Evolutionary conservation across 2,113 vertebrate genomes (phyloP).

Genomic region (Rhinoderma darwinii): DNA sequence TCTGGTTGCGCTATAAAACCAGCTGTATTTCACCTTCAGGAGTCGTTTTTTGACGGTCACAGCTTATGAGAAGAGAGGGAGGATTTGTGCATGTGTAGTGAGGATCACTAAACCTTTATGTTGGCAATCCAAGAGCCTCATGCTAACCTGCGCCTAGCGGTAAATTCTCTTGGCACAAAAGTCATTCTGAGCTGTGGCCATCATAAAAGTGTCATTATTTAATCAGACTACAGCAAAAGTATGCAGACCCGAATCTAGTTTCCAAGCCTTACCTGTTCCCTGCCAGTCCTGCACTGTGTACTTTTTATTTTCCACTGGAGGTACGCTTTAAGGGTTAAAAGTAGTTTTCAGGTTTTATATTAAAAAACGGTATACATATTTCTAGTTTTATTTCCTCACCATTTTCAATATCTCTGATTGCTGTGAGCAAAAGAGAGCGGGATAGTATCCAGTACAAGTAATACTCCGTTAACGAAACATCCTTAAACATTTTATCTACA

Average conservation of each 20-base stretch:
- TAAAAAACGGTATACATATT: too few species aligned
- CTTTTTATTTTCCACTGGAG: too few species aligned
- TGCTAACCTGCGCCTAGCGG: constrained; percentile 50
- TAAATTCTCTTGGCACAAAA: constrained; percentile 55
- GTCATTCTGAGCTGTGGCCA: constrained; percentile 52
- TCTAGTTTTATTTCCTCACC: too few species aligned
- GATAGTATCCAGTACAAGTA: too few species aligned
- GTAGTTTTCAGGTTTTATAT: too few species aligned
- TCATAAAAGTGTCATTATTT: constrained; percentile 56
- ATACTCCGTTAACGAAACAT: too few species aligned
- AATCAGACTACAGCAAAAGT: constrained; percentile 51
- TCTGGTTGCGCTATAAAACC: constrained; percentile 27
- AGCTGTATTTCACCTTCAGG: constrained; percentile 55
- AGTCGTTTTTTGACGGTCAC: constrained; percentile 45
- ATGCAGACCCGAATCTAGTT: constrained; percentile 46
- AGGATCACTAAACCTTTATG: constrained; percentile 54
- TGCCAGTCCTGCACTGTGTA: constrained; percentile 29
- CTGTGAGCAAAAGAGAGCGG: too few species aligned
- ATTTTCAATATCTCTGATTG: too few species aligned
- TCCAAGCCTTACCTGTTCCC: constrained; percentile 44
- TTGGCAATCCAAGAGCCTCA: constrained; percentile 53
- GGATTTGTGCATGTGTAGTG: constrained; percentile 55
- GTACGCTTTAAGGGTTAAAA: too few species aligned
- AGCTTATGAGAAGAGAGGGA: constrained; percentile 48
- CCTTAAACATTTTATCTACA: too few species aligned